Evolutionary conservation across 2,888 invertebrate species (phyloP), one percentile per base, ranked within the genome.

Genomic region (Caenorhabditis imperialis): DNA sequence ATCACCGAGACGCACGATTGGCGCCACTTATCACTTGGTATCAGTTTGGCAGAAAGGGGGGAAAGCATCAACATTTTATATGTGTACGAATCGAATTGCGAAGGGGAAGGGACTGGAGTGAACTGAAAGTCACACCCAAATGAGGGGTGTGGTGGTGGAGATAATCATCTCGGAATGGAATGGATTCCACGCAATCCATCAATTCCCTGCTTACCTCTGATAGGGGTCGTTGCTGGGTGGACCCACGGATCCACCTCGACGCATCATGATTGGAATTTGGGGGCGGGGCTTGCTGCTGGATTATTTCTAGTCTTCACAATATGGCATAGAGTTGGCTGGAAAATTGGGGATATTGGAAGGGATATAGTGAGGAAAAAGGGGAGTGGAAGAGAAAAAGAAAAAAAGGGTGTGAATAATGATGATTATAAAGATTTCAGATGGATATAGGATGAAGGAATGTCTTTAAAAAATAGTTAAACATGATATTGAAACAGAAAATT

Each of bases 201-300:
- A 48, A 48, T 48, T 33, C 27, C 12, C 33, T 6, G 23, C 53
- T 47, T 20, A 73, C 72, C 65, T 73, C 42, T 73, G 72, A 65
- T 73, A 73, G 22, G 72, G 72, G 40, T 73, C 72, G 40, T 47
- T 45, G 30, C 42, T 30, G 47, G 72, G 72, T 60, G 72, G 72
- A 55, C 72, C 72, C 54, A 73, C 65, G 35, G 72, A 73, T 54
- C 72, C 72, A 55, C 72, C 72, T 45, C 72, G 37, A 44, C 72
- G 58, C 72, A 73, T 73, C 72, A 73, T 73, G n/a, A n/a, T n/a
- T n/a, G n/a, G n/a, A n/a, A n/a, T 54, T 54, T 55, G 18, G 8
- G 20, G 6, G 6, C 14, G 18, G 30, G n/a, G 3, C 6, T 50
- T 50, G 44, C 25, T 25, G n/a, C 12, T 25, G 22, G 30, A 10